Percentiles rank a stretch among this genome's conserved stretches.
Evolutionary conservation across 2,113 vertebrate genomes (phyloP).

Genomic region (Potamarius usumacintae): DNA sequence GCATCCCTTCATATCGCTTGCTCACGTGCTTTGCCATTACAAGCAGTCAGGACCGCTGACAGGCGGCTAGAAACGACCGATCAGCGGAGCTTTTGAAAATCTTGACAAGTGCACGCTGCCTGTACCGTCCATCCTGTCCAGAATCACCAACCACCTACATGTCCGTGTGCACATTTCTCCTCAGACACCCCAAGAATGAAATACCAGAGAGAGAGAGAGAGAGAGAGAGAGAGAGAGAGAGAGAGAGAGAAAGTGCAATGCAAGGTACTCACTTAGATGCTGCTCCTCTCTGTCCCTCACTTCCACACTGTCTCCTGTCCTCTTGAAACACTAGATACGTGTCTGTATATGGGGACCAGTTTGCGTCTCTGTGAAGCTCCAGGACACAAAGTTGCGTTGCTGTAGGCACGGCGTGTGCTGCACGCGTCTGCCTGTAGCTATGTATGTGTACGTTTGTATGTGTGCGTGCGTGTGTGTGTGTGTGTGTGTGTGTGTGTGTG

Average conservation of each 20-base stretch:
- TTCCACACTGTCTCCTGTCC: constrained; percentile 53
- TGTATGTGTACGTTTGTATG: constrained; percentile 52
- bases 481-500: constrained; percentile 60
- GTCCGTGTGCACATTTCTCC: constrained; percentile 19
- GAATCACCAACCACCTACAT: constrained; percentile 1
- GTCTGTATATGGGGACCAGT: constrained; percentile 23
- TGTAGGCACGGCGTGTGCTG: constrained; percentile 47
- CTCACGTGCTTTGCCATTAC: constrained; percentile 23
- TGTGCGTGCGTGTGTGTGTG: constrained; percentile 46
- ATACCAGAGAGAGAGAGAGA: constrained; percentile 11
- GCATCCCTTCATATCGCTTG: background rate
- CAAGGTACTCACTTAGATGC: constrained; percentile 61
- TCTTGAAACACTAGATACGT: constrained; percentile 28
- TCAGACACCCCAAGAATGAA: constrained; percentile 28
- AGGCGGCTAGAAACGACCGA: constrained; percentile 26
- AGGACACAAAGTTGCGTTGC: constrained; percentile 65
- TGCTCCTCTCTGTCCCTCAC: constrained; percentile 60
- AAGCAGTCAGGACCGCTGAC: constrained; percentile 18
- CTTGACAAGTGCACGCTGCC: constrained; percentile 10
- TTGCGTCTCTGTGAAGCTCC: constrained; percentile 58
- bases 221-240: background rate
- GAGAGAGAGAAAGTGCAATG: constrained; percentile 4
- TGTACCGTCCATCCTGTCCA: background rate
- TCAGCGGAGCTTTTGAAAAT: constrained; percentile 5
- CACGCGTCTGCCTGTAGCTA: constrained; percentile 21